Percentiles rank a stretch among this genome's conserved stretches.
Conservation (phyloP, 2,888 invertebrate genomes). For the Lasioglossum lativentre region DNA sequence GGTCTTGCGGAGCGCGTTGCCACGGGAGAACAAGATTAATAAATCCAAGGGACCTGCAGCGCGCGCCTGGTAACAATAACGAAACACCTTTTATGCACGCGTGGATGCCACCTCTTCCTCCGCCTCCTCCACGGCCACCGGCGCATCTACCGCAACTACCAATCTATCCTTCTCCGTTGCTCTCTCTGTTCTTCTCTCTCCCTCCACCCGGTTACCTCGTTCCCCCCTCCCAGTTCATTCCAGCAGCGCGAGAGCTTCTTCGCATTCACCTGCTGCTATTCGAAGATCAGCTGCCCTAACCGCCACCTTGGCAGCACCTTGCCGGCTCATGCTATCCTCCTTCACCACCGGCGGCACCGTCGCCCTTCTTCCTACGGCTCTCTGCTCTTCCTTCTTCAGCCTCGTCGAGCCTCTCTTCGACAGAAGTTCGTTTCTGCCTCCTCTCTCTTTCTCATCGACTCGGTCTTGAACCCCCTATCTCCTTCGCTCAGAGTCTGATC, state of each 20-base stretch:
- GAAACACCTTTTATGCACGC: constrained; percentile 82
- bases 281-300: constrained; percentile 84
- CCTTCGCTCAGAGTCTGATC: neutral
- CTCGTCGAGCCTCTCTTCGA: constrained; percentile 55
- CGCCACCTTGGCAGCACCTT: constrained; percentile 83
- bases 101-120: constrained; percentile 75
- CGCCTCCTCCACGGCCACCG: constrained; percentile 67
- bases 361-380: constrained; percentile 45
- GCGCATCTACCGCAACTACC: constrained; percentile 65
- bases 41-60: constrained; percentile 69
- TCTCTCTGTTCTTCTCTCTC: neutral
- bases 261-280: constrained; percentile 84
- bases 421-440: constrained; percentile 45
- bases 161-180: constrained; percentile 19
- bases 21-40: constrained; percentile 68
- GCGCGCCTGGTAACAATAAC: constrained; percentile 82
- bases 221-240: constrained; percentile 36
- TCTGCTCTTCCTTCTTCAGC: constrained; percentile 57
- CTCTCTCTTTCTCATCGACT: neutral
- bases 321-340: constrained; percentile 75
- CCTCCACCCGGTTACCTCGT: neutral
- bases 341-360: constrained; percentile 69
- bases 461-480: neutral
- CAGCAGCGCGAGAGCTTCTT: constrained; percentile 69
- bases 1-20: constrained; percentile 32